Base-by-base conservation (phyloP, 30 jellyfish, hydroid and myxozoan species). In the Chrysaora quinquecirrha region DNA sequence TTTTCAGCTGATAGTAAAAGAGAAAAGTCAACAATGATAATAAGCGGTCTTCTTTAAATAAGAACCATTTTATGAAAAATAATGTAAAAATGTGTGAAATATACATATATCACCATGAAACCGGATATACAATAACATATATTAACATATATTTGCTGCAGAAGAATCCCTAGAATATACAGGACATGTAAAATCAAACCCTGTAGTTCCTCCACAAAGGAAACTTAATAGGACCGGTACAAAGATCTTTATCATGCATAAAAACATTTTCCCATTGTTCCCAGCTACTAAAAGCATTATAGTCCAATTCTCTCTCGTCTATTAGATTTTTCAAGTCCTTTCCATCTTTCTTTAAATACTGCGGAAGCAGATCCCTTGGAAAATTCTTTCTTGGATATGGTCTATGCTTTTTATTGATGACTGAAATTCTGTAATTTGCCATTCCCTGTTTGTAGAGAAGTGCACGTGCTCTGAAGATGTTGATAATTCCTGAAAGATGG, bases 181-280 rank as follows among this genome's bases (percentile, higher is more conserved):
- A n/a, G n/a, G n/a, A n/a, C n/a, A n/a, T n/a, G n/a, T n/a, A n/a
- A n/a, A n/a, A n/a, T 34, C 28, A 54, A 33, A 11, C 30, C 29
- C 85, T 76, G 35, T 61, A 85, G 34, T 71, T 79, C 20, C 82
- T 54, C 78, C 75, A 48, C 9, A 85, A 19, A 12, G 89, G 89
- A 58, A 85, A 85, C 61, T 85, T 85, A 23, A 85, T 48, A 74
- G 89, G 96, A 20, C 47, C 85, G 1, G 82, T 48, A 64, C 96
- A 85, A 14, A 85, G 31, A 24, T 46, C 78, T 68, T 32, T 67
- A 31, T 78, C 62, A 22, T 74, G 88, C 78, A 85, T 71, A 47
- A 85, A 85, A 1, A 47, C 71, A 27, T 75, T 22, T 49, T 74
- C 89, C 85, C 85, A 75, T 65, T 74, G 56, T 2, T 65, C 84